Base-by-base conservation (phyloP, 2,888 invertebrate genomes). In the Himalopsyche tibetana region DNA sequence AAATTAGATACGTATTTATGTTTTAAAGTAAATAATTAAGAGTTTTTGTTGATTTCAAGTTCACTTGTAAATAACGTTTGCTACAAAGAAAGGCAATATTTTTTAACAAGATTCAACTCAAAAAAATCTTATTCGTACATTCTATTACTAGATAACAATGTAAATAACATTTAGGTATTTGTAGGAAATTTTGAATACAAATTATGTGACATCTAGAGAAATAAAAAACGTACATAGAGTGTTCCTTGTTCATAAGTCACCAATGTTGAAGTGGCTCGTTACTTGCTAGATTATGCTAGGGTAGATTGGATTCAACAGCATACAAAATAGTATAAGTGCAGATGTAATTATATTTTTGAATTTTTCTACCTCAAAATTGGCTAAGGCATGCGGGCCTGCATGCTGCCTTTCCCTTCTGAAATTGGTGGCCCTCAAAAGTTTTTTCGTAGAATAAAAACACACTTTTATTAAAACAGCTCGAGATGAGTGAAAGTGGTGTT, bases 121-220 rank as follows among this genome's bases (percentile, higher is more conserved):
- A 55, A 40, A n/a, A 69, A 42, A 19, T 55, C 55, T 84, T 84
- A 84, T 80, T 51, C 51, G 84, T 38, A 36, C 63, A 55, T 80
- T 74, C 38, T 28, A 15, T 38, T 55, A 28, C 45, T 55, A 28
- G 82, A 85, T 63, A 82, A 69, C 51, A 84, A 84, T 69, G 84
- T 74, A 55, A 80, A 84, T 55, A 69, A 28, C 45, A 9, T 17
- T 45, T 28, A 42, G 74, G 82, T 36, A 82, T 51, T 38, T 19
- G 85, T 82, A 36, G 11, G 69, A 85, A 82, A 42, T 82, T 82
- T 45, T 85, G 56, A 82, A 83, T 85, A 85, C 85, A 85, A 85
- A 85, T 85, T 74, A 82, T 85, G 79, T 82, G 85, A 85, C 85
- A 55, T 84, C 36, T 42, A 36, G 55, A 45, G 45, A 84, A 81